Conservation (phyloP, 2,888 invertebrate genomes). For the Caradrina kadenii region DNA sequence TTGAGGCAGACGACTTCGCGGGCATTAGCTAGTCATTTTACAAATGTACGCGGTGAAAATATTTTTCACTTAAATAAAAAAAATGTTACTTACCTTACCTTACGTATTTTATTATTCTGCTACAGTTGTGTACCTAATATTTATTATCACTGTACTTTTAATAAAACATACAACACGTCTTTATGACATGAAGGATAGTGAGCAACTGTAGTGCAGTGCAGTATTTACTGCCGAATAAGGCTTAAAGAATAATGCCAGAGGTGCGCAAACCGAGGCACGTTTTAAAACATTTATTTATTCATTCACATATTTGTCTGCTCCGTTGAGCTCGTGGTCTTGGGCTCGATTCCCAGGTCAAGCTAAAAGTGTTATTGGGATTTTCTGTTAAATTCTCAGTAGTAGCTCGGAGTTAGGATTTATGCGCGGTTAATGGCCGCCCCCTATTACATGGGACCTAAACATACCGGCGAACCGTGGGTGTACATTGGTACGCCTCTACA, state of each 20-base stretch:
- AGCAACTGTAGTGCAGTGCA: constrained; percentile 36
- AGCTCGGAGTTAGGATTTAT: too few relatives aligned
- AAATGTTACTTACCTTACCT: constrained; percentile 36
- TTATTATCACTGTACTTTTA: constrained; percentile 31
- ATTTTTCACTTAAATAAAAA: background rate
- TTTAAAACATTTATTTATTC: background rate
- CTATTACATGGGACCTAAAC: too few relatives aligned
- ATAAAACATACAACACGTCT: constrained; percentile 29
- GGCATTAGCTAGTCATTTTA: too few relatives aligned
- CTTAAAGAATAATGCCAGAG: constrained; percentile 52
- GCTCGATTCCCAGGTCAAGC: too few relatives aligned
- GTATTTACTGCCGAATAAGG: constrained; percentile 48
- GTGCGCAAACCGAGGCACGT: constrained; percentile 16
- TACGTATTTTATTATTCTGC: constrained; percentile 27
- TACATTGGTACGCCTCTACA: too few relatives aligned
- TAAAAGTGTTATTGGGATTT: too few relatives aligned
- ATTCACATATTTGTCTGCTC: too few relatives aligned
- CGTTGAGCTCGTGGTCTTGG: too few relatives aligned
- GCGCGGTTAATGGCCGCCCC: too few relatives aligned
- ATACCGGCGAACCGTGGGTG: too few relatives aligned
- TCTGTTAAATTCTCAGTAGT: too few relatives aligned
- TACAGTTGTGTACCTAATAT: constrained; percentile 2
- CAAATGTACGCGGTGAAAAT: background rate
- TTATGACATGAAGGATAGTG: constrained; percentile 10
- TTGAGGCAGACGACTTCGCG: too few relatives aligned